phyloP scores from a whole-genome alignment of 2,888 invertebrate species.

The Lumbricus terrestris region DNA sequence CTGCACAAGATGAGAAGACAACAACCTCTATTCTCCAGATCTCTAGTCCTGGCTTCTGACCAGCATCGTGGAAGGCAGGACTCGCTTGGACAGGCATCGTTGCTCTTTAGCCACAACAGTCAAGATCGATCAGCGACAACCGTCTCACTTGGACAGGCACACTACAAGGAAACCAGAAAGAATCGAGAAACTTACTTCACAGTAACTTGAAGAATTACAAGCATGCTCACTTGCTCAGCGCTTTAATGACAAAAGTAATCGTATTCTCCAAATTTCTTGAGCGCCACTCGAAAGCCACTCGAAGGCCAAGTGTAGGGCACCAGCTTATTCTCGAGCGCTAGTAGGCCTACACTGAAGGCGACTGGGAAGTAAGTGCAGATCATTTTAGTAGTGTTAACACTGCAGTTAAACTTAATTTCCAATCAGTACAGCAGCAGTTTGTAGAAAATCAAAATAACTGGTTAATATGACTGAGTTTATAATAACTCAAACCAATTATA shows the following conservation, averaged over 20 bases:
- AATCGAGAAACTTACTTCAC: no score
- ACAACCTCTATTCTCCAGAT: slow-evolving; percentile 79
- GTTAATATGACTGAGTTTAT: neutral
- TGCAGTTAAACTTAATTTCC: neutral
- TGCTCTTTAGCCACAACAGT: neutral
- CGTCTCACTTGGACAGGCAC: neutral
- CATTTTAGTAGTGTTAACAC: neutral
- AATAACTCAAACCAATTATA: neutral
- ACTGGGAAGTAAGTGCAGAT: no score
- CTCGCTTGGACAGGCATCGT: slow-evolving; percentile 29
- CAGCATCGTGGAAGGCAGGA: slow-evolving; percentile 72
- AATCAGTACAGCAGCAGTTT: neutral
- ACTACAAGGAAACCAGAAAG: neutral
- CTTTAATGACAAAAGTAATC: no score
- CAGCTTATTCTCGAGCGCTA: no score
- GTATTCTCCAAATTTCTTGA: no score
- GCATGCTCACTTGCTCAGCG: no score
- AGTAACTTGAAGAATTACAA: neutral
- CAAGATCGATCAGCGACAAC: neutral
- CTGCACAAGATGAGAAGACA: neutral
- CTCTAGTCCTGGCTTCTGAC: slow-evolving; percentile 70
- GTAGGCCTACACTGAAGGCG: no score
- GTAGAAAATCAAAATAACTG: no score
- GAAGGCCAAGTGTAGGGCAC: no score
- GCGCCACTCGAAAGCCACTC: no score